Evolutionary conservation across 2,797 vertebrate species (phyloP).

Genomic region (Dipus sagitta): DNA sequence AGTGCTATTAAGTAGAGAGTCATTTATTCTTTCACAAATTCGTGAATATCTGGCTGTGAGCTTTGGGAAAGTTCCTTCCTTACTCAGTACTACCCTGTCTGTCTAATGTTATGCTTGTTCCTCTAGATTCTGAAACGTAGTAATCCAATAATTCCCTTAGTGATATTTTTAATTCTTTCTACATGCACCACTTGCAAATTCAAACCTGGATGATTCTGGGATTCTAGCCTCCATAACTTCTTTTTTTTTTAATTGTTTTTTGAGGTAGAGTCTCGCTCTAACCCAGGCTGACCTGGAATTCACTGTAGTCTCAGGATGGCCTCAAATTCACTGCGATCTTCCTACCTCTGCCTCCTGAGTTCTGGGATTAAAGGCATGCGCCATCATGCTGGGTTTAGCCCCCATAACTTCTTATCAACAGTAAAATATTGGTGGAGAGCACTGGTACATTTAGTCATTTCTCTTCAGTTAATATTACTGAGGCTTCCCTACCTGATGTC

Average conservation of each 20-base stretch:
- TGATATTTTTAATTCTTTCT: not conserved
- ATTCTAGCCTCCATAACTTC: not conserved
- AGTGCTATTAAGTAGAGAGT: not conserved
- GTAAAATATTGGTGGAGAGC: not conserved
- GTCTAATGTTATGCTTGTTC: not conserved
- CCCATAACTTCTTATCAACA: not conserved
- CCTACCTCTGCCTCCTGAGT: too few species aligned
- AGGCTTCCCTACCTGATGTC: not conserved
- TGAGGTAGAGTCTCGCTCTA: too few species aligned
- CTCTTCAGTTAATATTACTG: not conserved
- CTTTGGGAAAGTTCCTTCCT: not conserved
- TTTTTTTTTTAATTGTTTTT: not conserved
- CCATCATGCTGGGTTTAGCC: too few species aligned
- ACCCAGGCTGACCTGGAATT: too few species aligned
- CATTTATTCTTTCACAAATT: not conserved
- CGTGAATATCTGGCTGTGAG: not conserved
- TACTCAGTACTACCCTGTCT: not conserved
- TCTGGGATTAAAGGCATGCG: too few species aligned
- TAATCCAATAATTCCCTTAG: not conserved
- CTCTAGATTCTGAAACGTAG: not conserved
- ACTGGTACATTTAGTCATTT: not conserved
- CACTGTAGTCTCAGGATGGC: too few species aligned
- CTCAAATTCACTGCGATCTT: too few species aligned
- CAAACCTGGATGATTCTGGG: not conserved
- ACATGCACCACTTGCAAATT: not conserved